Conservation (phyloP, 2,113 vertebrate species). For the Isichthys henryi region DNA sequence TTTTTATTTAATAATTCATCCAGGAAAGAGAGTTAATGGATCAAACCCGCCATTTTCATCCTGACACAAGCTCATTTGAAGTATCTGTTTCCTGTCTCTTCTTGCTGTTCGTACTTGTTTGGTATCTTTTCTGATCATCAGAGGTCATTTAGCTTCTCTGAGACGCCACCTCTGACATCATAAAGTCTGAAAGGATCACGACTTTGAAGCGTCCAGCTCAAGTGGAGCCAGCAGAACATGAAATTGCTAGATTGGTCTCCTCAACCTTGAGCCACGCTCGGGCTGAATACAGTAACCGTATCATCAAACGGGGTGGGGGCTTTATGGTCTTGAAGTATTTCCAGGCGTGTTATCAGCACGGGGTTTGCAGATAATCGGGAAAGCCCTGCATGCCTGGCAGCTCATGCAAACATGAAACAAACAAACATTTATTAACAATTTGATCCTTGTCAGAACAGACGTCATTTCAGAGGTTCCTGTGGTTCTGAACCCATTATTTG, state of each 20-base stretch:
- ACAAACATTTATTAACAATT: conserved; percentile 34
- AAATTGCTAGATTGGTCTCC: conserved; percentile 20
- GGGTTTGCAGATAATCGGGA: conserved; percentile 23
- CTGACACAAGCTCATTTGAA: neutral
- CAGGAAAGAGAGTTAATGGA: conserved; percentile 9
- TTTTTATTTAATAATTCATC: neutral
- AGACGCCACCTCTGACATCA: conserved; percentile 12
- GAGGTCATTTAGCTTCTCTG: neutral
- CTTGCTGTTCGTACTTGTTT: neutral
- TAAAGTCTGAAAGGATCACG: conserved; percentile 24
- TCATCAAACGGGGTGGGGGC: conserved; percentile 30
- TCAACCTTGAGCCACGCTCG: conserved; percentile 22
- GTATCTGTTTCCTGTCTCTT: conserved; percentile 5
- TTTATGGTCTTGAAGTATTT: conserved; percentile 32
- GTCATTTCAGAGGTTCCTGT: neutral
- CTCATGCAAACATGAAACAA: conserved; percentile 23
- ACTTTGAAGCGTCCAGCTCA: conserved; percentile 22
- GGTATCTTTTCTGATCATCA: neutral
- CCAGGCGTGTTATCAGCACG: conserved; percentile 27
- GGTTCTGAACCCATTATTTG: neutral
- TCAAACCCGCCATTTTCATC: conserved; percentile 17
- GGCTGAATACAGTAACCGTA: conserved; percentile 11
- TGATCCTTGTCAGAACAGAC: conserved; percentile 26
- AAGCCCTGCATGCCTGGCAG: conserved; percentile 9
- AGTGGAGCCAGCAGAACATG: conserved; percentile 14